Evolutionary conservation across 2,888 invertebrate species (phyloP), one percentile per base, ranked within the genome.

Genomic region (Troides aeacus): DNA sequence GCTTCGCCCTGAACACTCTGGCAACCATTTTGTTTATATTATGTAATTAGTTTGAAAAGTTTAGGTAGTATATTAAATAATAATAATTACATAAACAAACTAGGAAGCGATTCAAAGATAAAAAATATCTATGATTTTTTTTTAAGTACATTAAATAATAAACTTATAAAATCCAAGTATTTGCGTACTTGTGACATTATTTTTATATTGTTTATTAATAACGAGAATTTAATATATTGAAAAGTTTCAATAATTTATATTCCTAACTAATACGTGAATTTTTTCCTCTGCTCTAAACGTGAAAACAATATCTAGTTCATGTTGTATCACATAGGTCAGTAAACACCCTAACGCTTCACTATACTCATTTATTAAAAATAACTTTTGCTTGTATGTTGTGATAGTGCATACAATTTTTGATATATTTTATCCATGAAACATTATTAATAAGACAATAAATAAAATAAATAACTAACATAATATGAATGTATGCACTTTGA

Each of bases 261-360:
- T 39, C 39, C 12, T 15, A 46, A 46, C 12, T 46, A 46, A 15
- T 46, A 15, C 12, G 46, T 53, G 53, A n/a, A 53, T 6, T 7
- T 50, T 66, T 50, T 65, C 21, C 30, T 30, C n/a, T 66, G 60
- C 18, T 60, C 0, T 50, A 66, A 65, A 69, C 53, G 58, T 65
- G 30, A 59, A 69, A 56, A 50, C 64, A 60, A 64, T 73, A 74
- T 74, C 68, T 76, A 73, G 75, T 75, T 74, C 77, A 71, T 62
- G 69, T 76, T 73, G 73, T 69, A 76, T 78, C 72, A 76, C 69
- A 76, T 78, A 81, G 83, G 84, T 84, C 85, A 84, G 74, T 76
- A 75, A 67, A 69, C 84, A 83, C 79, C 78, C 79, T 76, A 76
- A 73, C 74, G 76, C 71, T 64, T 70, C 70, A 66, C 42, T 42